Evolutionary conservation across 1,140 invertebrate genomes (phyloP).

Genomic region (Stenopsyche tienmushanensis): DNA sequence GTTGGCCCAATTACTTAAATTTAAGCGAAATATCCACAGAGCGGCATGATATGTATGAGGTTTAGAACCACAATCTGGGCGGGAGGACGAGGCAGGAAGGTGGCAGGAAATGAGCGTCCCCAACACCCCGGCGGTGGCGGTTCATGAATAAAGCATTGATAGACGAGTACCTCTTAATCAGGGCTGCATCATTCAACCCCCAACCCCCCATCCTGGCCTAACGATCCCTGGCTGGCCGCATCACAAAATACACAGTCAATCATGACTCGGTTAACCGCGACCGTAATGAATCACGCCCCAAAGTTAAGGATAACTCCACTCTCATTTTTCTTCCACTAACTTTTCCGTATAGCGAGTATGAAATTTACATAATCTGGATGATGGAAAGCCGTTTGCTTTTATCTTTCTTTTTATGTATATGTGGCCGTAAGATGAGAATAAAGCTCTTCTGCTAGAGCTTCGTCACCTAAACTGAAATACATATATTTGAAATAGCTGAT

Average conservation of each 20-base stretch:
- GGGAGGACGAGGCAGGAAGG: neutral
- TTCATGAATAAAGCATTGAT: conserved; percentile 24
- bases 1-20: neutral
- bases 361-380: conserved; percentile 3
- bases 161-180: conserved; percentile 16
- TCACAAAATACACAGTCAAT: conserved; percentile 15
- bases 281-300: conserved; percentile 15
- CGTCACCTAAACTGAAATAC: too few relatives aligned
- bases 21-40: neutral
- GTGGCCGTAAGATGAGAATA: too few relatives aligned
- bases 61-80: neutral
- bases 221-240: conserved; percentile 7
- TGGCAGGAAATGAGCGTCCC: conserved; percentile 19
- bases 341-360: neutral
- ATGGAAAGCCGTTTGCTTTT: neutral
- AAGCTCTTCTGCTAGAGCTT: too few relatives aligned
- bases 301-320: conserved; percentile 7
- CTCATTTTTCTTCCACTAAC: conserved; percentile 4
- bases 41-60: conserved; percentile 1
- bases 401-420: too few relatives aligned
- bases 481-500: too few relatives aligned
- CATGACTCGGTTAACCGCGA: conserved; percentile 11
- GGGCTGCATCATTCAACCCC: conserved; percentile 15
- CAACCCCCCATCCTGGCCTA: neutral
- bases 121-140: neutral